phyloP scores from a whole-genome alignment of 2,113 vertebrate genomes.

The Castor canadensis region DNA sequence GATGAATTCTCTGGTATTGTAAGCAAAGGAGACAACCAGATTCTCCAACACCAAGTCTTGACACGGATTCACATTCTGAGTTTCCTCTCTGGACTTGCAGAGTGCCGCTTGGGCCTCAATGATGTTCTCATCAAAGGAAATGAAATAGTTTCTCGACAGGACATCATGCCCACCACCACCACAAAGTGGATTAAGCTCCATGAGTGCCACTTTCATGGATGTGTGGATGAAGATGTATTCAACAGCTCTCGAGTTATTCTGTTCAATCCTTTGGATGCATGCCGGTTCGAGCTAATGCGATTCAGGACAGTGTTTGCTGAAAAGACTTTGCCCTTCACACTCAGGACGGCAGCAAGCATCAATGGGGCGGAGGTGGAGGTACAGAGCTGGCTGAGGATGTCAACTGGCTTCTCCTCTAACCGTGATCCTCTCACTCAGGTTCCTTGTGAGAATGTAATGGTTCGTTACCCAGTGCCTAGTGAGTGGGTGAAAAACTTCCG shows the following conservation, averaged over 20 bases:
- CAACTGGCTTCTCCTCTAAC: slow-evolving; percentile 90
- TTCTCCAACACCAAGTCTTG: slow-evolving; percentile 88
- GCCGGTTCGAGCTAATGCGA: slow-evolving; percentile 90
- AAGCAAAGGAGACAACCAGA: slow-evolving; percentile 85
- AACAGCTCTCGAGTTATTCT: slow-evolving; percentile 82
- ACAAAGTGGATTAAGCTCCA: slow-evolving; percentile 91
- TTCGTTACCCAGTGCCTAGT: slow-evolving; percentile 90
- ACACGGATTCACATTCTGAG: slow-evolving; percentile 89
- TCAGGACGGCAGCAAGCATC: slow-evolving; percentile 89
- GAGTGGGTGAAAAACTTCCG: slow-evolving; percentile 95
- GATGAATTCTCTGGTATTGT: slow-evolving; percentile 90
- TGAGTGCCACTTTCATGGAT: slow-evolving; percentile 87
- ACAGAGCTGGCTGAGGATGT: slow-evolving; percentile 95
- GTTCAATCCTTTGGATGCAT: slow-evolving; percentile 89
- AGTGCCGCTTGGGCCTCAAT: slow-evolving; percentile 91
- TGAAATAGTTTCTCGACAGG: slow-evolving; percentile 91
- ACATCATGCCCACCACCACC: slow-evolving; percentile 93
- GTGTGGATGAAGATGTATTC: slow-evolving; percentile 88
- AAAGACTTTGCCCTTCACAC: slow-evolving; percentile 90
- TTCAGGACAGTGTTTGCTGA: slow-evolving; percentile 90
- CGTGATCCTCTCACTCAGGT: slow-evolving; percentile 89
- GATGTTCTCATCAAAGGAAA: slow-evolving; percentile 92
- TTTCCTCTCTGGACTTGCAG: slow-evolving; percentile 89
- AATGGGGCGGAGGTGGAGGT: slow-evolving; percentile 91
- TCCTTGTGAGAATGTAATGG: slow-evolving; percentile 92